Evolutionary conservation across 2,888 invertebrate genomes (phyloP).

Genomic region (Rhingia campestris): DNA sequence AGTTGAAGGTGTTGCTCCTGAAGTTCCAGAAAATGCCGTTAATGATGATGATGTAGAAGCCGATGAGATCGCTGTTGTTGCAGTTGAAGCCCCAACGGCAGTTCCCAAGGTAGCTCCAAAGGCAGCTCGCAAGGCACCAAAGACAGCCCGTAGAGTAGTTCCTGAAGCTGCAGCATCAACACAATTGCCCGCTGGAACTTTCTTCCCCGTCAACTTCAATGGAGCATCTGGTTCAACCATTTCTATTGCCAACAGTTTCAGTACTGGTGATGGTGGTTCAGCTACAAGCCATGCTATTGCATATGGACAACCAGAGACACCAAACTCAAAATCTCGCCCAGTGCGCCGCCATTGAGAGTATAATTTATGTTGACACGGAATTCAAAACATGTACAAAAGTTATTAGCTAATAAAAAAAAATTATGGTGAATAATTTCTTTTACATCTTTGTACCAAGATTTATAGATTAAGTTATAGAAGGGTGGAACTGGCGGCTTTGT

Average conservation of each 20-base stretch:
- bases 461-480: too few relatives aligned
- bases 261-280: constrained; percentile 82
- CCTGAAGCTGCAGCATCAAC: not conserved
- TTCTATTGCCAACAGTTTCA: constrained; percentile 83
- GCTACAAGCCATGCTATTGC: constrained; percentile 82
- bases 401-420: too few relatives aligned
- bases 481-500: too few relatives aligned
- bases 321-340: constrained; percentile 78
- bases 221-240: constrained; percentile 82
- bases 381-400: not conserved
- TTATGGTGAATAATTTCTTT: too few relatives aligned
- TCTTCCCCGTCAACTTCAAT: constrained; percentile 82
- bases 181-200: constrained; percentile 79
- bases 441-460: too few relatives aligned
- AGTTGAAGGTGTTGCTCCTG: constrained; percentile 74
- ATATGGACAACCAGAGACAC: constrained; percentile 81
- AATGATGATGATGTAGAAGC: constrained; percentile 7
- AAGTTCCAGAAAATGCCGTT: constrained; percentile 75
- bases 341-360: constrained; percentile 66
- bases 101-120: not conserved
- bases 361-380: not conserved
- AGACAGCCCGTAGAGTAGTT: not conserved
- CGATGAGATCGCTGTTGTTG: not conserved
- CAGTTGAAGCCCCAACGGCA: constrained; percentile 76
- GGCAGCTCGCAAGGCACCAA: not conserved